Conservation (phyloP, 2,797 vertebrate species). For the Smutsia gigantea region DNA sequence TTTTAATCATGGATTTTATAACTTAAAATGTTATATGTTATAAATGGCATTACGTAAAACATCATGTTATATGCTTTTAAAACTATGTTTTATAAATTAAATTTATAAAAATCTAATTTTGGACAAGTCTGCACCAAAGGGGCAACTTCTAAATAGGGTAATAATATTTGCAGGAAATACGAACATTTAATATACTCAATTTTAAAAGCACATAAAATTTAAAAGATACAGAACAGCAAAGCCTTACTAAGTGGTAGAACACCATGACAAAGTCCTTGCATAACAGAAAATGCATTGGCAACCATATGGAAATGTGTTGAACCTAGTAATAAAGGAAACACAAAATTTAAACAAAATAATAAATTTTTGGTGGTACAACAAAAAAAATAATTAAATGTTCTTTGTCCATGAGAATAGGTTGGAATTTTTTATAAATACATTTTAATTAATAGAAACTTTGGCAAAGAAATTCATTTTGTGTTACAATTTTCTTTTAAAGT, state of each 20-base stretch:
- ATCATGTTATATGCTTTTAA: background rate
- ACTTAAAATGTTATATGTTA: background rate
- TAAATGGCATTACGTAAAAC: background rate
- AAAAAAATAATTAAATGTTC: background rate
- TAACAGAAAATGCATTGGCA: constrained; percentile 38
- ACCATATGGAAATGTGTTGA: background rate
- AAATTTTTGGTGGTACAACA: background rate
- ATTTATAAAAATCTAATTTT: background rate
- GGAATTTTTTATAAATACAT: background rate
- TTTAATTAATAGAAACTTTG: background rate
- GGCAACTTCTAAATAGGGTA: background rate
- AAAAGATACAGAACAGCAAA: background rate
- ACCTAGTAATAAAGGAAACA: background rate
- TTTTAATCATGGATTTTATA: background rate
- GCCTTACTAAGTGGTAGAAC: background rate
- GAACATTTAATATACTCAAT: background rate
- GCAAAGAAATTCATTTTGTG: constrained; percentile 22
- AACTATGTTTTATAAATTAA: background rate
- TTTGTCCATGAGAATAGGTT: background rate
- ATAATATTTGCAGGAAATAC: background rate
- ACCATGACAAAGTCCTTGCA: background rate
- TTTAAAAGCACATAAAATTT: constrained; percentile 3
- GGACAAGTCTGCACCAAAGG: background rate
- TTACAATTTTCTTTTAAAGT: background rate
- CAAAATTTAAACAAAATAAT: background rate